Evolutionary conservation across 2,797 vertebrate genomes (phyloP).

Genomic region (Danio kyathit): DNA sequence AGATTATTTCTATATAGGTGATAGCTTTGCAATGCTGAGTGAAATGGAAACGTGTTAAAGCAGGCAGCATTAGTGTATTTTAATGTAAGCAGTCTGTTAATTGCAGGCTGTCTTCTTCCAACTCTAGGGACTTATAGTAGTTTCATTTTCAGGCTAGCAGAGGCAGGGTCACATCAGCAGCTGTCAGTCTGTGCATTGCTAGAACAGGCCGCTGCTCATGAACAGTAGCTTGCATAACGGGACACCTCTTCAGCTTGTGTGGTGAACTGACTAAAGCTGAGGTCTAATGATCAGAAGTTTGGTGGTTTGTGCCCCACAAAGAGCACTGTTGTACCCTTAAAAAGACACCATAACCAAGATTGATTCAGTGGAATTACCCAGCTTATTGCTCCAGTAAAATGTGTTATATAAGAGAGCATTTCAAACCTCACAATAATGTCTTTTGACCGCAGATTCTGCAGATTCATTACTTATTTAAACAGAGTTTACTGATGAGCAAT

Average conservation of each 20-base stretch:
- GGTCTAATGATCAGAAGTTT: background rate
- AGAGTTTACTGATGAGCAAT: constrained; percentile 29
- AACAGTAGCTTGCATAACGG: background rate
- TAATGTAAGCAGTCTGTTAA: constrained; percentile 31
- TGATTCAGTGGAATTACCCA: background rate
- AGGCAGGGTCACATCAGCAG: constrained; percentile 14
- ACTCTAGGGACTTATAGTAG: background rate
- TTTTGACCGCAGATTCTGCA: constrained; percentile 12
- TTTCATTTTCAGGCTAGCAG: constrained; percentile 35
- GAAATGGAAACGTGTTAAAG: background rate
- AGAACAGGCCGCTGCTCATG: constrained; percentile 36
- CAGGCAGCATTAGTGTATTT: background rate
- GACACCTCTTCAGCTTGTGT: background rate
- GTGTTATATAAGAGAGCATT: background rate
- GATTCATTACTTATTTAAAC: constrained; percentile 27
- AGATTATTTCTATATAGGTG: background rate
- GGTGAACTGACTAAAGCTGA: background rate
- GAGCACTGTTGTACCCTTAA: background rate
- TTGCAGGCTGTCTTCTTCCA: background rate
- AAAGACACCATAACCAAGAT: background rate
- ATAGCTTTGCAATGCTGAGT: background rate
- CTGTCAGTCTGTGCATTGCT: constrained; percentile 52
- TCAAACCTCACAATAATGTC: background rate
- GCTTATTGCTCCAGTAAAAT: background rate
- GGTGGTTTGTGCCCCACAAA: background rate